phyloP scores from a whole-genome alignment of 2,113 vertebrate species.

The Myanophis thanlyinensis region DNA sequence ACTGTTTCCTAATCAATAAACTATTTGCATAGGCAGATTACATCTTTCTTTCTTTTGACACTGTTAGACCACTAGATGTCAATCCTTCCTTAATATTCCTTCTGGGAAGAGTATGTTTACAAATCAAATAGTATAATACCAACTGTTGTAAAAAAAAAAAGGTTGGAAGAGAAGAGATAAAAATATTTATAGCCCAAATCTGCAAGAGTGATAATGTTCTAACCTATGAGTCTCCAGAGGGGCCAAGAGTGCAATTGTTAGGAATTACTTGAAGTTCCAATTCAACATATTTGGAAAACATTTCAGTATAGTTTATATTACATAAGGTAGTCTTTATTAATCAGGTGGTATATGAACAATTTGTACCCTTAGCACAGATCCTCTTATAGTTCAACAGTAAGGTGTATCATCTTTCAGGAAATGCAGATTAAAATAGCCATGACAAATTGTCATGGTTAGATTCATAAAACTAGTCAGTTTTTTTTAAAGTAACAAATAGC shows the following conservation, averaged over 20 bases:
- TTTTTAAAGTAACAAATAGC: not conserved
- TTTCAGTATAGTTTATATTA: not conserved
- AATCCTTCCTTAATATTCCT: constrained; percentile 15
- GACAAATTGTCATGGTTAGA: not conserved
- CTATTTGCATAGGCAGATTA: not conserved
- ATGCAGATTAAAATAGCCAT: not conserved
- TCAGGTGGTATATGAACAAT: not conserved
- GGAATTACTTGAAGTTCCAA: not conserved
- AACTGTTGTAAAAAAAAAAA: not conserved
- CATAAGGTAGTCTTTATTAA: not conserved
- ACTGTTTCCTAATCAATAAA: not conserved
- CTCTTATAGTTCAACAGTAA: not conserved
- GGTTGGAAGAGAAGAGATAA: not conserved
- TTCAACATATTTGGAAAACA: not conserved
- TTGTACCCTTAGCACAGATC: not conserved
- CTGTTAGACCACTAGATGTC: constrained; percentile 59
- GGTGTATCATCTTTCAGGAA: not conserved
- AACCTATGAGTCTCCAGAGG: not conserved
- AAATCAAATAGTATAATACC: not conserved
- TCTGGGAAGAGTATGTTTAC: not conserved
- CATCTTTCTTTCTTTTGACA: constrained; percentile 12
- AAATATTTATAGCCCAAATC: not conserved
- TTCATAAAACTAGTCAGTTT: not conserved
- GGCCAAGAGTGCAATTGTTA: not conserved
- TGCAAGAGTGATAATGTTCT: not conserved